Evolutionary conservation across 2,113 vertebrate species (phyloP).

Genomic region (Turnix velox): DNA sequence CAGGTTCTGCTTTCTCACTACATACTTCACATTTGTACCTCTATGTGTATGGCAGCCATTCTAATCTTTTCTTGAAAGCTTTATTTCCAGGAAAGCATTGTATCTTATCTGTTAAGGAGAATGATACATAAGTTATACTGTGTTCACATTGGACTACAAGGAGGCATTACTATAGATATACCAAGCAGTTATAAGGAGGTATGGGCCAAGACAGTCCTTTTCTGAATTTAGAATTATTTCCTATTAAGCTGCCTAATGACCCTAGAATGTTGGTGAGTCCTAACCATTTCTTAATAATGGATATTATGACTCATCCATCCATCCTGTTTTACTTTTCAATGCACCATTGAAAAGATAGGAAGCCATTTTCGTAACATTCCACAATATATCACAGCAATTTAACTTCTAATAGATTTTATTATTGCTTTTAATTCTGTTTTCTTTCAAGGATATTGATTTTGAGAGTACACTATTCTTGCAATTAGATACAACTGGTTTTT

Average conservation of each 20-base stretch:
- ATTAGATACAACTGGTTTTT: constrained; percentile 33
- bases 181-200: neutral
- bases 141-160: neutral
- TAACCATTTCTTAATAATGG: constrained; percentile 17
- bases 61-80: neutral
- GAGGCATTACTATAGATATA: neutral
- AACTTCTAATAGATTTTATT: constrained; percentile 50
- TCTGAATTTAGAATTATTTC: constrained; percentile 24
- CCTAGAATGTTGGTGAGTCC: neutral
- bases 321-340: neutral
- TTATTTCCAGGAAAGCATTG: neutral
- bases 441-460: constrained; percentile 54
- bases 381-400: constrained; percentile 39
- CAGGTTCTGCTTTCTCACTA: neutral
- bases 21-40: neutral
- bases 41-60: neutral
- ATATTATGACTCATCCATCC: constrained; percentile 17
- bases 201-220: neutral
- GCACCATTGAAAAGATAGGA: constrained; percentile 17
- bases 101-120: neutral
- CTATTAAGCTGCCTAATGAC: constrained; percentile 38
- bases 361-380: constrained; percentile 10
- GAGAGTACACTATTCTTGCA: constrained; percentile 12
- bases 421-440: constrained; percentile 45
- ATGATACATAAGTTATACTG: neutral